Evolutionary conservation across 2,113 vertebrate species (phyloP).

Genomic region (Bombycilla garrulus): DNA sequence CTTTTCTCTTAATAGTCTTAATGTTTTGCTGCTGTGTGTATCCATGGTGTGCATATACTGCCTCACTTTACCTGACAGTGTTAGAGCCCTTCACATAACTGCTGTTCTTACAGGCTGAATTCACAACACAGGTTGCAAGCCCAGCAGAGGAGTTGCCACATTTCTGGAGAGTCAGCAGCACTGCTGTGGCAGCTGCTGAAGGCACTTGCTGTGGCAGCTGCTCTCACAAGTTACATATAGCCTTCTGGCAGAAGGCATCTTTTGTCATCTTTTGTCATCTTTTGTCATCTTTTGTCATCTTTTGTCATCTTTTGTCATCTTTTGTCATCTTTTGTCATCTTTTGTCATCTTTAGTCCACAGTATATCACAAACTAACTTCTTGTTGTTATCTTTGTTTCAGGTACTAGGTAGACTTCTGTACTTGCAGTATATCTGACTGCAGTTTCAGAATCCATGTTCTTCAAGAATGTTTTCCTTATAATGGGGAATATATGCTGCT

Average conservation of each 20-base stretch:
- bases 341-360: neutral
- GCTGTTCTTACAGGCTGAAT: neutral
- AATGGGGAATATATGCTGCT: neutral
- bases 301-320: too few relatives aligned
- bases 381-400: neutral
- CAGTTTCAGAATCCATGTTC: neutral
- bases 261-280: too few relatives aligned
- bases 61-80: neutral
- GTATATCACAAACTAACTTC: neutral
- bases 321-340: too few relatives aligned
- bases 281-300: too few relatives aligned
- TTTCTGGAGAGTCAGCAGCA: neutral
- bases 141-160: fast-evolving
- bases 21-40: neutral
- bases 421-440: neutral
- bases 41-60: neutral
- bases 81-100: neutral
- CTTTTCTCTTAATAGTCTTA: neutral
- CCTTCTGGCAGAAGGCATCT: neutral
- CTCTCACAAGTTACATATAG: neutral
- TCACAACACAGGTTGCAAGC: neutral
- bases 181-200: neutral
- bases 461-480: neutral
- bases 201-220: neutral
- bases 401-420: neutral